A percentile compares a stretch with the other conserved stretches of the same genome.
Conservation (phyloP, 2,888 invertebrate genomes). For the Abrostola tripartita region DNA sequence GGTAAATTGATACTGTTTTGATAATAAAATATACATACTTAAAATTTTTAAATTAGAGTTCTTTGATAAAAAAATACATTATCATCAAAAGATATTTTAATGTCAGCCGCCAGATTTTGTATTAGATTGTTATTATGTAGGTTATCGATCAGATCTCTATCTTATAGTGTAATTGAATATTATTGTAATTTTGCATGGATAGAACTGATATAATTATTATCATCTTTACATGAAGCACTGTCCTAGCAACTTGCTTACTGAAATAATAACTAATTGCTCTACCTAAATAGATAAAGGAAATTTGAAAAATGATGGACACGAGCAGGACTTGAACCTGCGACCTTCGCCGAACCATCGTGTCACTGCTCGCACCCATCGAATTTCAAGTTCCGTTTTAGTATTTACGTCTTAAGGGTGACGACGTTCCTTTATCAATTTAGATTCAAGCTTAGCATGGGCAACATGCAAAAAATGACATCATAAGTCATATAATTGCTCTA, state of each 20-base stretch:
- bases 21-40: slow-evolving; percentile 11
- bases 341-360: no score
- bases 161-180: slow-evolving; percentile 9
- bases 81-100: slow-evolving; percentile 40
- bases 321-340: no score
- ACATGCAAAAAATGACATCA: no score
- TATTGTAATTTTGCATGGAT: slow-evolving; percentile 13
- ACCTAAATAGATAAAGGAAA: no score
- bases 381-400: no score
- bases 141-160: slow-evolving; percentile 40
- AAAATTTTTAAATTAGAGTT: slow-evolving; percentile 7
- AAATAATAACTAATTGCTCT: neutral
- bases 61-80: slow-evolving; percentile 8
- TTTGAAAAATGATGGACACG: no score
- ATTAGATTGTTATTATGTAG: slow-evolving; percentile 24
- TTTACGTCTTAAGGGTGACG: no score
- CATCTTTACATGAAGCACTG: neutral
- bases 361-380: no score
- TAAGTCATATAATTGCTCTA: no score
- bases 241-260: neutral
- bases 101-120: slow-evolving; percentile 33
- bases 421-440: no score
- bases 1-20: slow-evolving; percentile 13
- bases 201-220: neutral
- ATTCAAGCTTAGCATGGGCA: no score